Percentiles rank a stretch among this genome's conserved stretches.
phyloP scores from a whole-genome alignment of 1,140 invertebrate species.

The Ctenoplectra terminalis region DNA sequence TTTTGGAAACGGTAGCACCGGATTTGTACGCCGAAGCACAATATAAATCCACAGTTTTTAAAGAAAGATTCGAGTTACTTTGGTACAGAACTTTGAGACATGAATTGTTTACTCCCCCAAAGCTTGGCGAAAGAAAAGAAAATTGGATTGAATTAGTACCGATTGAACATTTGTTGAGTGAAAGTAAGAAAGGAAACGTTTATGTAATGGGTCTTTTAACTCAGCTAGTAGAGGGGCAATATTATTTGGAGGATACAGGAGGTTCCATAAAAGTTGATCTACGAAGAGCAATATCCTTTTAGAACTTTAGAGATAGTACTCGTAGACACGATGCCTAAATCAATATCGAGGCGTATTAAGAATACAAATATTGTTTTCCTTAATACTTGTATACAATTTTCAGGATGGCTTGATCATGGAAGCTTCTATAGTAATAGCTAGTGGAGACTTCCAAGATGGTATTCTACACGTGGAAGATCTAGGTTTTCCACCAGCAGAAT shows the following conservation, averaged over 20 bases:
- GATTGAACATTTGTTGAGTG: conserved; percentile 93
- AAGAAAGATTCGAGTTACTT: conserved; percentile 86
- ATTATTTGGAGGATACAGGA: conserved; percentile 95
- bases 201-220: conserved; percentile 94
- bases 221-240: conserved; percentile 94
- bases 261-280: conserved; percentile 93
- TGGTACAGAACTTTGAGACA: conserved; percentile 92
- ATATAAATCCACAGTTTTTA: conserved; percentile 89
- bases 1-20: conserved; percentile 81
- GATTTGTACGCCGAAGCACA: conserved; percentile 87
- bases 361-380: conserved; percentile 68
- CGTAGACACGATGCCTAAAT: not conserved
- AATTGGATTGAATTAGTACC: conserved; percentile 90
- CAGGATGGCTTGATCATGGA: conserved; percentile 95
- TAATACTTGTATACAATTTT: conserved; percentile 84
- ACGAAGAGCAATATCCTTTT: conserved; percentile 87
- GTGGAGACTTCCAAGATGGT: conserved; percentile 93
- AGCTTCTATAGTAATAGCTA: conserved; percentile 94
- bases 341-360: no score
- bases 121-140: conserved; percentile 83
- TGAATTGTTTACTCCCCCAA: conserved; percentile 89
- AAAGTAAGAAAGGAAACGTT: conserved; percentile 88
- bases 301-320: conserved; percentile 21
- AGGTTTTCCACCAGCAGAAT: conserved; percentile 95
- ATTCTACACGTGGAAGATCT: conserved; percentile 92